Conservation (phyloP, 2,113 vertebrate genomes). For the Silurus meridionalis region DNA sequence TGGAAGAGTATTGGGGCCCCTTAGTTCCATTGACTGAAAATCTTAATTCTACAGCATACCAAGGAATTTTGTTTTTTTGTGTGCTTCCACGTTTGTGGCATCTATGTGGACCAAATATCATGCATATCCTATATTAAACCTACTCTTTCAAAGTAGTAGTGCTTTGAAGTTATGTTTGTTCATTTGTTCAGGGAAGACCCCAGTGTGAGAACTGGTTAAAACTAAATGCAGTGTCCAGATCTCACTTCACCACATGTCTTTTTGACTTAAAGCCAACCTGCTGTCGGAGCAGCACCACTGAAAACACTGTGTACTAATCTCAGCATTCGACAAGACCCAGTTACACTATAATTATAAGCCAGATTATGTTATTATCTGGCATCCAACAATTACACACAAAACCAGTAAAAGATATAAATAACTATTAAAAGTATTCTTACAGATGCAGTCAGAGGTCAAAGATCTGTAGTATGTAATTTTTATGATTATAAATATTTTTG, state of each 20-base stretch:
- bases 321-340: neutral
- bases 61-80: neutral
- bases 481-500: neutral
- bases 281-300: neutral
- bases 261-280: constrained; percentile 14
- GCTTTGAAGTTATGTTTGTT: neutral
- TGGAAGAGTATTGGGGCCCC: neutral
- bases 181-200: neutral
- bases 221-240: neutral
- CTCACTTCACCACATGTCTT: neutral
- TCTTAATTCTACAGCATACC: too few species aligned
- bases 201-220: neutral
- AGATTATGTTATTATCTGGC: constrained; percentile 50
- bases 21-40: neutral
- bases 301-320: constrained; percentile 5
- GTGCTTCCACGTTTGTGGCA: too few species aligned
- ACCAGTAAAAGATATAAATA: constrained; percentile 27
- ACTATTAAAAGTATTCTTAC: constrained; percentile 15
- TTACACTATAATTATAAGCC: neutral
- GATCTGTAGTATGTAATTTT: neutral
- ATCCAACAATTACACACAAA: constrained; percentile 15
- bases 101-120: too few species aligned
- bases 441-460: neutral
- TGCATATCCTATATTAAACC: neutral
- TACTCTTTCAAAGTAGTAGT: neutral